Evolutionary conservation across 2,113 vertebrate genomes (phyloP), one percentile per base, ranked within the genome.

Genomic region (Alouatta palliata): DNA sequence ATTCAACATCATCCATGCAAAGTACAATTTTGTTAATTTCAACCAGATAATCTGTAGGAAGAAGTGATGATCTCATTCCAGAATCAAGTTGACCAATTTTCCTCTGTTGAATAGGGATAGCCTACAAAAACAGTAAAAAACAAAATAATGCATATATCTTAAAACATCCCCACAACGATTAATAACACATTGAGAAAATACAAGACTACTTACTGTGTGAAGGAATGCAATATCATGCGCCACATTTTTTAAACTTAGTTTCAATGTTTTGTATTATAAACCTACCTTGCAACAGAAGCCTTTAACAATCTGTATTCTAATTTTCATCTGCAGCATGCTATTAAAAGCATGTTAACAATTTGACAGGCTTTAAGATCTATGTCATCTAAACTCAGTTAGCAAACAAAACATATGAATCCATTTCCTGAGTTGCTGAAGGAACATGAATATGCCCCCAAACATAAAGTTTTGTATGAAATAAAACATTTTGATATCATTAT

Each of bases 11-110:
- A 13, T 99, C 99, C 98, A 99, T 99, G 76, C 98, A 98, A 35
- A 99, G 98, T 92, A 99, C 98, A 83, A 99, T 98, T 98, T 99
- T 99, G 98, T 99, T 99, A 98, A 99, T 99, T 95, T 99, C 99
- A 97, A 99, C 97, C 96, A 99, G 97, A 97, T 99, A 99, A 97
- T 99, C 99, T 16, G 99, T 98, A 0, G 99, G 99, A 83, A 98
- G 98, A 83, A 98, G 96, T 5, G 97, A 97, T 3, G 97, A 94
- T 87, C 89, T 97, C 86, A 97, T 66, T 71, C 91, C 97, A 9
- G 97, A 0, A 2, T 87, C 10, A 35, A 97, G 97, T 13, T 94
- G 97, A 66, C 97, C 96, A 92, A 97, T 97, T 92, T 97, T 97
- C 79, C 87, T 98, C 71, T 98, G 98, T 27, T 98, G 98, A 56